Percentiles rank a stretch among this genome's conserved stretches.
phyloP scores from a whole-genome alignment of 2,888 invertebrate species.

The Harpalus rufipes region DNA sequence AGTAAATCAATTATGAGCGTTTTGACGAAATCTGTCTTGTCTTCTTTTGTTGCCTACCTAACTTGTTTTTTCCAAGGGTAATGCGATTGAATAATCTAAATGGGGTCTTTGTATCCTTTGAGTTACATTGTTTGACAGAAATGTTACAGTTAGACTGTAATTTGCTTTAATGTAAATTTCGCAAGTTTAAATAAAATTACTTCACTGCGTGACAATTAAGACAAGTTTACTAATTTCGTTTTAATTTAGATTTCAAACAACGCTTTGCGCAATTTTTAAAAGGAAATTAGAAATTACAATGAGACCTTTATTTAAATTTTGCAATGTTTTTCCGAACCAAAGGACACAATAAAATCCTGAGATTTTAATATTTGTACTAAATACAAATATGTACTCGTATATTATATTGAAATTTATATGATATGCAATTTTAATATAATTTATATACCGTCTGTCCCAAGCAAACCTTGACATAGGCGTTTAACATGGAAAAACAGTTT shows the following conservation, averaged over 20 bases:
- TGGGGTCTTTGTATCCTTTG: constrained; percentile 18
- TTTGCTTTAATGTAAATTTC: constrained; percentile 1
- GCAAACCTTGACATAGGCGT: too few species aligned
- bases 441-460: too few species aligned
- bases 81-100: constrained; percentile 24
- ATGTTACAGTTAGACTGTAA: constrained; percentile 23
- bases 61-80: constrained; percentile 16
- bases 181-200: constrained; percentile 24
- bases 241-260: background rate
- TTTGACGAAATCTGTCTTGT: background rate
- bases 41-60: background rate
- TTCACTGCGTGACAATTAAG: constrained; percentile 15
- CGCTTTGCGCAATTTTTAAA: background rate
- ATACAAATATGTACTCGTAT: too few species aligned
- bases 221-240: constrained; percentile 18
- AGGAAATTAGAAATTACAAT: too few species aligned
- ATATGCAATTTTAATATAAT: too few species aligned
- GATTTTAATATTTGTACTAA: too few species aligned
- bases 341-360: too few species aligned
- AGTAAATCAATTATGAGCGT: constrained; percentile 7
- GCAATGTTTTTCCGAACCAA: too few species aligned
- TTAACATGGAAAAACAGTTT: too few species aligned
- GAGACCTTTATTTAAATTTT: too few species aligned
- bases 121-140: constrained; percentile 5
- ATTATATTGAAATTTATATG: too few species aligned